phyloP scores from a whole-genome alignment of 2,797 vertebrate genomes.

The Coilia nasus region DNA sequence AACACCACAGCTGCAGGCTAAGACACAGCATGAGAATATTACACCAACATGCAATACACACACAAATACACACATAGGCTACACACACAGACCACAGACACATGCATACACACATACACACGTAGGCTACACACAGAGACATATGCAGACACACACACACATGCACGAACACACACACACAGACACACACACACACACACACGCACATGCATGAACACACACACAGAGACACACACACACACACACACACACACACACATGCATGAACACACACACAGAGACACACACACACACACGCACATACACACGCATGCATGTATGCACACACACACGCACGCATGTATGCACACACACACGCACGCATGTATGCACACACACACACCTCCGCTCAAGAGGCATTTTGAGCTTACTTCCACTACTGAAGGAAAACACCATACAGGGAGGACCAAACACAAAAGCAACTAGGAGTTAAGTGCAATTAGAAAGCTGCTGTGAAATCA shows the following conservation, averaged over 20 bases:
- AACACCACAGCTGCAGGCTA: not conserved
- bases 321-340: not conserved
- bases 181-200: too few species aligned
- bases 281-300: not conserved
- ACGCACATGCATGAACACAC: not conserved
- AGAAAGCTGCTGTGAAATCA: not conserved
- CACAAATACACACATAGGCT: too few species aligned
- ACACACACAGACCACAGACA: too few species aligned
- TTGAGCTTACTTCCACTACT: not conserved
- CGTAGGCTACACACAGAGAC: too few species aligned
- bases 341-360: not conserved
- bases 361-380: not conserved
- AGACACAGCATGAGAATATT: not conserved
- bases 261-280: not conserved
- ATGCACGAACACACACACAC: too few species aligned
- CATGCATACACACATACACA: too few species aligned
- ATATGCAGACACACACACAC: too few species aligned
- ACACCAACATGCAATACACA: not conserved
- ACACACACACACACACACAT: not conserved
- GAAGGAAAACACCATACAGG: not conserved
- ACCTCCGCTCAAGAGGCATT: not conserved
- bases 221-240: constrained; percentile 13
- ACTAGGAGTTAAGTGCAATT: not conserved
- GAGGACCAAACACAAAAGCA: not conserved
- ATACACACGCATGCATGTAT: not conserved